Conservation (phyloP, 2,113 vertebrate genomes). For the Dasypus novemcinctus region DNA sequence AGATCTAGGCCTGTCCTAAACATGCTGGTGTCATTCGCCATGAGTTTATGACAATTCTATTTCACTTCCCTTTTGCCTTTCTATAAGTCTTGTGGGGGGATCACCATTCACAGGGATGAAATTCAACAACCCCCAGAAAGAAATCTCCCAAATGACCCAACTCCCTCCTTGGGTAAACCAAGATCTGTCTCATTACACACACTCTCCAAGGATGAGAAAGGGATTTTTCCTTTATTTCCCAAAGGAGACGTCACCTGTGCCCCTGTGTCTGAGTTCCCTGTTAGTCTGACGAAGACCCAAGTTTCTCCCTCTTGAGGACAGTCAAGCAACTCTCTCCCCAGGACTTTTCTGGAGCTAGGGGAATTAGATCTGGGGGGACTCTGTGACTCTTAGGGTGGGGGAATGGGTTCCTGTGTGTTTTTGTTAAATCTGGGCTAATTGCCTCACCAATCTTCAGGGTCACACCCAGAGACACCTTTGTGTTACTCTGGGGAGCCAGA, state of each 20-base stretch:
- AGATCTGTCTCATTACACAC: background rate
- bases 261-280: background rate
- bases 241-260: background rate
- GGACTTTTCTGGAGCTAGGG: background rate
- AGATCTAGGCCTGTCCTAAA: fast-evolving
- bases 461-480: background rate
- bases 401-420: fast-evolving
- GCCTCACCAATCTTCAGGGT: background rate
- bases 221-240: background rate
- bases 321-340: background rate
- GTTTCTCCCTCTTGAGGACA: background rate
- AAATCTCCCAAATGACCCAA: background rate
- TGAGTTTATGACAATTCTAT: fast-evolving
- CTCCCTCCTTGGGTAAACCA: background rate
- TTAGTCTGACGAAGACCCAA: background rate
- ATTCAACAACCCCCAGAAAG: background rate
- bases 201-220: background rate
- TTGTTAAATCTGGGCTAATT: background rate
- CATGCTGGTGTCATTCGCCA: fast-evolving
- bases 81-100: fast-evolving
- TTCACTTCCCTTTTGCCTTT: background rate
- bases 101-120: fast-evolving
- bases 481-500: fast-evolving
- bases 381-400: fast-evolving
- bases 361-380: background rate